A percentile compares a stretch with the other conserved stretches of the same genome.
Conservation (phyloP, 2,888 invertebrate genomes). For the Chymomyza caudatula region DNA sequence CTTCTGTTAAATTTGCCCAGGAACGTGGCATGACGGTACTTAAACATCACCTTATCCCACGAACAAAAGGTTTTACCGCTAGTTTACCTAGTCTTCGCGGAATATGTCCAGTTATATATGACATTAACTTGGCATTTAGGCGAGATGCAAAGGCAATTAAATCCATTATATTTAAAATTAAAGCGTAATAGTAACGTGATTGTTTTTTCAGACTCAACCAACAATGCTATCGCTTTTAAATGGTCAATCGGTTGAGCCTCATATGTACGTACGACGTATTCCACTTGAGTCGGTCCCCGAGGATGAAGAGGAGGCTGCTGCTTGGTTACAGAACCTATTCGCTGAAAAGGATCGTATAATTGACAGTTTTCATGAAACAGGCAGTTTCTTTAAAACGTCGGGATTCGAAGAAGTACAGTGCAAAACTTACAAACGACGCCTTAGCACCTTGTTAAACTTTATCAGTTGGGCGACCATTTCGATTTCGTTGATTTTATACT, state of each 20-base stretch:
- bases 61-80: constrained; percentile 95
- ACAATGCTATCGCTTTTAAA: constrained; percentile 87
- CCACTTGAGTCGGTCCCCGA: constrained; percentile 89
- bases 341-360: constrained; percentile 85
- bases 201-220: constrained; percentile 80
- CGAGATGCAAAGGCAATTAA: constrained; percentile 80
- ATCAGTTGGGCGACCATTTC: constrained; percentile 81
- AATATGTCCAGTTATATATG: constrained; percentile 90
- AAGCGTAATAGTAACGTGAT: background rate
- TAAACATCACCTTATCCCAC: constrained; percentile 94
- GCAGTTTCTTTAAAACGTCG: constrained; percentile 88
- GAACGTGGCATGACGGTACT: constrained; percentile 90
- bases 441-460: constrained; percentile 85
- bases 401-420: constrained; percentile 83
- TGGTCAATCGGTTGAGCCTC: constrained; percentile 85
- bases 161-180: background rate
- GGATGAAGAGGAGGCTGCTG: constrained; percentile 83
- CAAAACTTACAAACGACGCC: constrained; percentile 81
- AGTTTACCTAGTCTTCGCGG: constrained; percentile 89
- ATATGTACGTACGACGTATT: constrained; percentile 89
- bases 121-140: constrained; percentile 87
- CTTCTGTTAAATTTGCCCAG: constrained; percentile 91
- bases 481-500: constrained; percentile 68
- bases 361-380: constrained; percentile 79
- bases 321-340: constrained; percentile 90